Evolutionary conservation across 2,113 vertebrate species (phyloP).

Genomic region (Gymnarchus niloticus): DNA sequence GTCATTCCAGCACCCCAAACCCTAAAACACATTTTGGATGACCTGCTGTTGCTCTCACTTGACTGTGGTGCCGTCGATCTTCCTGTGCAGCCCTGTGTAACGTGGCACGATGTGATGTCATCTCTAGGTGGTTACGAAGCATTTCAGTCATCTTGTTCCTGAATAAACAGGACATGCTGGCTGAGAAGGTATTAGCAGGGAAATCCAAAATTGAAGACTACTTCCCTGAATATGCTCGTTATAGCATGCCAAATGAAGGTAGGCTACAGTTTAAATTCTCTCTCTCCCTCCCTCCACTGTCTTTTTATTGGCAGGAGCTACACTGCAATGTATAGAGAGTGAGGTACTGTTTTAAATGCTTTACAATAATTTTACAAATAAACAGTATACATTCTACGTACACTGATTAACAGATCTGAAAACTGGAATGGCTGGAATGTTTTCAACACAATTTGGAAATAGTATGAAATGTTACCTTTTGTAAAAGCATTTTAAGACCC

Average conservation of each 20-base stretch:
- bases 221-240: constrained; percentile 87
- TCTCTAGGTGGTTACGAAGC: constrained; percentile 84
- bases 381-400: not conserved
- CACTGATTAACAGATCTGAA: not conserved
- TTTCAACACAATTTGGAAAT: not conserved
- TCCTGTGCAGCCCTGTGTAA: not conserved
- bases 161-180: constrained; percentile 97
- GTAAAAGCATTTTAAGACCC: too few species aligned
- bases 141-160: constrained; percentile 97
- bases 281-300: not conserved
- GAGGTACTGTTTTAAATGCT: not conserved
- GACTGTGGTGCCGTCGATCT: too few species aligned
- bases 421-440: not conserved
- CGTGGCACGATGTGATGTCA: not conserved
- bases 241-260: constrained; percentile 85
- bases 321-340: too few species aligned
- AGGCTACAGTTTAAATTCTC: not conserved
- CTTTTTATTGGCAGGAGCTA: not conserved
- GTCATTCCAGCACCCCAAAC: not conserved
- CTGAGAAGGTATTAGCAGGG: constrained; percentile 94
- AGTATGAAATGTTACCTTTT: not conserved
- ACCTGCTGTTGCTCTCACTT: not conserved
- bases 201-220: constrained; percentile 99
- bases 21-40: not conserved
- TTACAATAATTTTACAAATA: not conserved